Evolutionary conservation across 2,113 vertebrate genomes (phyloP).

Genomic region (Erpornis zantholeuca): DNA sequence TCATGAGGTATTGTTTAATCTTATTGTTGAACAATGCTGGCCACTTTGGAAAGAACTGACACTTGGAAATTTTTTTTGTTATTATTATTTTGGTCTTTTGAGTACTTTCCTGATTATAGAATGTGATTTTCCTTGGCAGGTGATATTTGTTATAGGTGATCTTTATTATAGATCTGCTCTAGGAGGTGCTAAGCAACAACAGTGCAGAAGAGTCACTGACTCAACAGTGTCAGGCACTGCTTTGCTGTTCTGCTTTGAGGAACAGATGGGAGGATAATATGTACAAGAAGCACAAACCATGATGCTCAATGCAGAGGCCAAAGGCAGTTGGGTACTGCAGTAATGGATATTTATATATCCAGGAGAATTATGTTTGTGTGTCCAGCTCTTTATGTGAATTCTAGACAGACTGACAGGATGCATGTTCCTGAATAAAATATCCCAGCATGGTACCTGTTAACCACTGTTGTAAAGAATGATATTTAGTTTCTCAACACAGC

Average conservation of each 20-base stretch:
- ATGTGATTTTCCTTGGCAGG: background rate
- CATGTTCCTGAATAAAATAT: background rate
- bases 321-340: background rate
- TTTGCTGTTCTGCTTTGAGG: background rate
- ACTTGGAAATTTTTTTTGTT: background rate
- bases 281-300: background rate
- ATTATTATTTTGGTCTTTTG: background rate
- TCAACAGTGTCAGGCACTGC: background rate
- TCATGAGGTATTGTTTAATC: background rate
- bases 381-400: background rate
- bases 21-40: background rate
- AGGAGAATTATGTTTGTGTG: background rate
- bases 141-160: background rate
- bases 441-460: background rate
- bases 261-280: background rate
- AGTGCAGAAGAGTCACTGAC: background rate
- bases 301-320: background rate
- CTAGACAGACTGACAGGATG: background rate
- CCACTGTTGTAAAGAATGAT: accelerated
- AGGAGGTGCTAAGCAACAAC: background rate
- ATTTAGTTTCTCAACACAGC: background rate
- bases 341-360: background rate
- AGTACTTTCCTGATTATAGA: background rate
- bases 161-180: background rate
- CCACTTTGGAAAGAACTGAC: background rate